These are phyloP conservation scores for Mionectes olivaceus DNA, from an alignment of 2,797 vertebrate species.

Conservation along the genomic window DNA sequence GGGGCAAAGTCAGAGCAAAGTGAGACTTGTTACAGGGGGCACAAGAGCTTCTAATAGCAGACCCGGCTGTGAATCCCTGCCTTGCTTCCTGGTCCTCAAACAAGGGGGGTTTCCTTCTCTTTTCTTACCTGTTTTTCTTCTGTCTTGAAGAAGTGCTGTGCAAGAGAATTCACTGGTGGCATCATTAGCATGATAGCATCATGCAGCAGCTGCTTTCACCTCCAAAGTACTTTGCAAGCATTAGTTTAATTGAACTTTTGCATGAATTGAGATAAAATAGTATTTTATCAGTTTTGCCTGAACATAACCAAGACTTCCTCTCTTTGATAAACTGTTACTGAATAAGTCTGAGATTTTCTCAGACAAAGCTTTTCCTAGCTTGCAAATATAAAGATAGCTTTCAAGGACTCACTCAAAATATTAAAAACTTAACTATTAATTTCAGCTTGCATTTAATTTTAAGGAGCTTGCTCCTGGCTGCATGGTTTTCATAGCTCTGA, in stretches of 20 bases:
- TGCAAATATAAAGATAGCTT: not conserved
- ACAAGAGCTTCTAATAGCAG: not conserved
- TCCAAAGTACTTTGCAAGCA: not conserved
- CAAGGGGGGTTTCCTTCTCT: accelerated
- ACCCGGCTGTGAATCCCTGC: not conserved
- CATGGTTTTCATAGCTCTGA: not conserved
- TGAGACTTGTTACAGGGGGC: accelerated
- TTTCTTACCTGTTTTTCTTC: not conserved
- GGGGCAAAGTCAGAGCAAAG: not conserved
- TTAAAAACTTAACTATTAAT: not conserved
- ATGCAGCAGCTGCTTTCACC: not conserved
- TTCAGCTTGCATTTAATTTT: not conserved
- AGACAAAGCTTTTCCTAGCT: not conserved
- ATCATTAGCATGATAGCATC: not conserved
- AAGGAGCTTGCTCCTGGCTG: not conserved
- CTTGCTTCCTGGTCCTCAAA: not conserved
- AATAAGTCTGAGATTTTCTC: not conserved
- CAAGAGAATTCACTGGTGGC: not conserved
- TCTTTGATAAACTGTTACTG: not conserved
- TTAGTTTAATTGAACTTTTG: not conserved
- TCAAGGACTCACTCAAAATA: not conserved
- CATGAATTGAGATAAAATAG: not conserved
- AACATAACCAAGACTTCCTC: not conserved
- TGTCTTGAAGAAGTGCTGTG: not conserved
- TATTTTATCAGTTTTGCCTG: not conserved